Evolutionary conservation across 1,140 invertebrate species (phyloP).

Genomic region (Stegodyphus mimosarum): DNA sequence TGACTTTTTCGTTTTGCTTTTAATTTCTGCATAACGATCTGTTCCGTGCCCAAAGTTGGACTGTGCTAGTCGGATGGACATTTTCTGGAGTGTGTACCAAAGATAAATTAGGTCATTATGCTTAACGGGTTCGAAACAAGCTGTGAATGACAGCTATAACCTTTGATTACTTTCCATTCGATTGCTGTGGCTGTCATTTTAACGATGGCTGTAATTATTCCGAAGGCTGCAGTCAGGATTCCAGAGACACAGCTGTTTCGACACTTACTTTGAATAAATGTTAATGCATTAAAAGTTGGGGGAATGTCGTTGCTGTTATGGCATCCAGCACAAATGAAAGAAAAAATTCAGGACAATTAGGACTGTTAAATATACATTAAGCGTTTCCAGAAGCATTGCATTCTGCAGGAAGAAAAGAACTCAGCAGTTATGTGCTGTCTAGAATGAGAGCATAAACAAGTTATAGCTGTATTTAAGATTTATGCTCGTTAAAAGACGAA

Average conservation of each 20-base stretch:
- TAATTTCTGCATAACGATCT: background rate
- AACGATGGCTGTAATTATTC: conserved; percentile 41
- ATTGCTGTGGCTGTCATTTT: conserved; percentile 53
- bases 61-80: background rate
- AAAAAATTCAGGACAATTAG: no score
- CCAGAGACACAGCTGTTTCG: conserved; percentile 17
- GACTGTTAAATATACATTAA: no score
- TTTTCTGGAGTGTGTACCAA: conserved; percentile 7
- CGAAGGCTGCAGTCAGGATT: background rate
- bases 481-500: no score
- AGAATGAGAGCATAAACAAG: no score
- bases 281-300: conserved; percentile 33
- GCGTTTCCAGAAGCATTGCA: no score
- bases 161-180: conserved; percentile 49
- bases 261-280: conserved; percentile 47
- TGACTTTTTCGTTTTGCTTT: background rate
- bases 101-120: conserved; percentile 54
- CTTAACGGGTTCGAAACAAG: conserved; percentile 49
- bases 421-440: no score
- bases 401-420: no score
- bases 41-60: background rate
- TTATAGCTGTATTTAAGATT: no score
- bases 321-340: background rate
- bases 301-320: background rate
- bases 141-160: conserved; percentile 58